Base-by-base conservation (phyloP, 2,797 vertebrate genomes). In the Tenualosa thibaudeaui region DNA sequence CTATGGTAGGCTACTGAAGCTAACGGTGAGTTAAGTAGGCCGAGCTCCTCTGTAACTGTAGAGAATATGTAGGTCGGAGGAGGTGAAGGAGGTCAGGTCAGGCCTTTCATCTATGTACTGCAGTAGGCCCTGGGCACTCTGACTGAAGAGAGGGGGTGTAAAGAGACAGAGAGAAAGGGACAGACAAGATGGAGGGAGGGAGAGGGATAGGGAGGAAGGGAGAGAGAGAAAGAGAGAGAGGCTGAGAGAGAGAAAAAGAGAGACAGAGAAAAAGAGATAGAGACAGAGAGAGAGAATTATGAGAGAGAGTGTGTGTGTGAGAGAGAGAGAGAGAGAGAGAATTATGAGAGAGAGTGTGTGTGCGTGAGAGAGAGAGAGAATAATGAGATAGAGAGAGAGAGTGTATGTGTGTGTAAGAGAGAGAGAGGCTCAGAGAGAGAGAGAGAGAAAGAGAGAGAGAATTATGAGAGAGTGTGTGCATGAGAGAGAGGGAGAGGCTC, bases 21-120 rank as follows among this genome's bases (percentile, higher is more conserved):
- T 75, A 75, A 75, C 13, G 17, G 62, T 31, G 37, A 75, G 68
- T 75, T 75, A 75, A 75, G 68, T 75, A 75, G 4, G 68, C 17
- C 68, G 3, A 40, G 68, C 12, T 40, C 31, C 37, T 19, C 68
- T 17, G 46, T 46, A 75, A 40, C 68, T 75, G 68, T 40, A 19
- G 68, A 75, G 37, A 40, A 75, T 43, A 40, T 75, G 68, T 75
- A 75, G 68, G 68, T 15, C 13, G 19, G 68, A 6, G 37, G 3
- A 75, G 68, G 68, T 75, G 68, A 19, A 3, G 40, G 31, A 15
- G 68, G 31, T 75, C 68, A 75, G 68, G 68, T 40, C 68, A 75
- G 68, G 68, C 15, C 37, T 75, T 75, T 75, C 15, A 40, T 75
- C 68, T 43, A 17, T 19, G 4, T 15, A 53, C 51, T 15, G 5